Percentiles rank a stretch among this genome's conserved stretches.
Conservation (phyloP, 2,888 invertebrate species). For the Dynastes maya region DNA sequence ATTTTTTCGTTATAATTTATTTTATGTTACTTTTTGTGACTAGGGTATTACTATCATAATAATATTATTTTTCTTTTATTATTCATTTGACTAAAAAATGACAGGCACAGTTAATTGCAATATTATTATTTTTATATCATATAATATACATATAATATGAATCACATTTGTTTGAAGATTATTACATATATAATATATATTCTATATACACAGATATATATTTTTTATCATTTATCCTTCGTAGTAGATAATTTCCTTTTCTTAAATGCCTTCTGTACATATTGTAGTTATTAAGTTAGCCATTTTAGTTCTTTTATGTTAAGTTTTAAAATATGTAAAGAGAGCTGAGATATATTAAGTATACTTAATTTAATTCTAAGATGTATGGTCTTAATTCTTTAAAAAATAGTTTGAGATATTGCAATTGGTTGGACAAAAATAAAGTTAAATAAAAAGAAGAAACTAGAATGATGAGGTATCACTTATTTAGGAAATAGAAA, state of each 20-base stretch:
- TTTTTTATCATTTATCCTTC: too few relatives aligned
- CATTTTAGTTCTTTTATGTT: background rate
- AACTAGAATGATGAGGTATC: too few relatives aligned
- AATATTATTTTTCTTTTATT: slow-evolving; percentile 26
- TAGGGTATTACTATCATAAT: slow-evolving; percentile 34
- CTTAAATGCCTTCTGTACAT: background rate
- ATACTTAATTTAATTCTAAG: background rate
- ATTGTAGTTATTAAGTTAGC: background rate
- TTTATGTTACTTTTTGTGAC: slow-evolving; percentile 24
- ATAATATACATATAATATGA: slow-evolving; percentile 12
- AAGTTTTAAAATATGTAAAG: background rate
- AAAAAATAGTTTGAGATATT: too few relatives aligned
- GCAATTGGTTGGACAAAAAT: too few relatives aligned
- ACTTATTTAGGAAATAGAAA: too few relatives aligned
- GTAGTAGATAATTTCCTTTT: too few relatives aligned
- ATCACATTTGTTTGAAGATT: slow-evolving; percentile 25
- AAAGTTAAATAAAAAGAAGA: too few relatives aligned
- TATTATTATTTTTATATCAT: slow-evolving; percentile 17
- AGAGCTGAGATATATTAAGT: slow-evolving; percentile 13
- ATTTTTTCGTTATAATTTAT: slow-evolving; percentile 2
- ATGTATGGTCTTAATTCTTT: too few relatives aligned
- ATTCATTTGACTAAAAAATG: slow-evolving; percentile 36
- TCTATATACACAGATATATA: slow-evolving; percentile 14
- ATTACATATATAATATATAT: background rate
- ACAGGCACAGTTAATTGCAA: slow-evolving; percentile 38